These are phyloP conservation scores for Lasiurus borealis DNA, from an alignment of 2,113 vertebrate genomes.

Conservation along the genomic window DNA sequence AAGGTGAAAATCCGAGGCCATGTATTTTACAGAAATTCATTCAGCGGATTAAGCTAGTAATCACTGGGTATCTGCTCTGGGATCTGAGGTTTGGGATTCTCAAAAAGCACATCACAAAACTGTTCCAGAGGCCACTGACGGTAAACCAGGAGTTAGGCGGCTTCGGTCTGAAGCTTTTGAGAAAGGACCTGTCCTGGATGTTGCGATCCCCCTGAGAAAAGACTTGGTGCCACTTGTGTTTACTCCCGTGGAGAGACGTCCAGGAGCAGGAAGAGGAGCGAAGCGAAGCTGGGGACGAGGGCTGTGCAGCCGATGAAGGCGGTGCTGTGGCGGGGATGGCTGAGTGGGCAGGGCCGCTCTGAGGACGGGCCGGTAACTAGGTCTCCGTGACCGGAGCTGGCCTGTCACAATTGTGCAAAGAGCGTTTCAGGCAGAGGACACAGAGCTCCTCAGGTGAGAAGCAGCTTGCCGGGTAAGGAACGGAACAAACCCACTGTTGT, in stretches of 20 bases:
- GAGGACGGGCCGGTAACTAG: neutral
- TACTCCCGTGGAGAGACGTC: neutral
- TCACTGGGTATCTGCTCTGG: neutral
- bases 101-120: neutral
- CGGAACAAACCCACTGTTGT: neutral
- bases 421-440: neutral
- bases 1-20: conserved; percentile 29
- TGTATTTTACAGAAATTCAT: neutral
- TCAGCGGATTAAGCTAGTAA: neutral
- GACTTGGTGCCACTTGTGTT: neutral
- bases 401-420: neutral
- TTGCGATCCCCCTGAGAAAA: neutral
- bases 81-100: conserved; percentile 9
- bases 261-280: neutral
- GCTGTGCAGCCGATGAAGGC: neutral
- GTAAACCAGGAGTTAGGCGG: neutral
- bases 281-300: neutral
- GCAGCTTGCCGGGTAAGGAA: neutral
- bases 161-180: neutral
- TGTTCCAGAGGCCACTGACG: neutral
- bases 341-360: neutral
- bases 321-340: neutral
- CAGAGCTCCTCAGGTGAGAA: neutral
- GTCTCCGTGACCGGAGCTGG: neutral
- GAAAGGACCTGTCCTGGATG: neutral